Evolutionary conservation across 2,113 vertebrate species (phyloP).

Genomic region (Sigmodon hispidus): DNA sequence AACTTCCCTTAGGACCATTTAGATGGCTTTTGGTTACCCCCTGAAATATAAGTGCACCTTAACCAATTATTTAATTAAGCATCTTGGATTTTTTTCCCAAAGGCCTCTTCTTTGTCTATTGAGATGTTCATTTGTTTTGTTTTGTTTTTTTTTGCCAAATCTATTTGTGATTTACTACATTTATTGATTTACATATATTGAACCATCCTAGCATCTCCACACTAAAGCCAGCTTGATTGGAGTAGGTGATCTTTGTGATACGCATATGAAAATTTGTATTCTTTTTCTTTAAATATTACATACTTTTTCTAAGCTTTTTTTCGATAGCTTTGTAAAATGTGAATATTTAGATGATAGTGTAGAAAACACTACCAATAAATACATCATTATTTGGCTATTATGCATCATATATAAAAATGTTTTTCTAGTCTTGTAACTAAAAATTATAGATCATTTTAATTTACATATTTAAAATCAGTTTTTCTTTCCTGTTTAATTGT

Average conservation of each 20-base stretch:
- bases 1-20: background rate
- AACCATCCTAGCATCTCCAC: background rate
- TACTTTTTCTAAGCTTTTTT: background rate
- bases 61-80: background rate
- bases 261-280: background rate
- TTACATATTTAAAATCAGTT: slow-evolving; percentile 29
- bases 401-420: background rate
- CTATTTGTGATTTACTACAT: background rate
- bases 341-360: background rate
- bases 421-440: slow-evolving; percentile 33
- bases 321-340: slow-evolving; percentile 55
- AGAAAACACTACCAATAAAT: slow-evolving; percentile 26
- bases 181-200: background rate
- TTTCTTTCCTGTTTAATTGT: slow-evolving; percentile 34
- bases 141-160: background rate
- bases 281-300: background rate
- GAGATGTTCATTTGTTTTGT: background rate
- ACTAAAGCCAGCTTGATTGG: background rate
- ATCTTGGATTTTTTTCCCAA: background rate
- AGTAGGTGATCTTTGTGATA: background rate
- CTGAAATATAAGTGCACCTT: background rate
- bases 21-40: background rate
- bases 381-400: slow-evolving; percentile 5
- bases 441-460: background rate
- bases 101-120: background rate